Evolutionary conservation across 2,888 invertebrate species (phyloP).

Genomic region (Dicyrtoma fusca): DNA sequence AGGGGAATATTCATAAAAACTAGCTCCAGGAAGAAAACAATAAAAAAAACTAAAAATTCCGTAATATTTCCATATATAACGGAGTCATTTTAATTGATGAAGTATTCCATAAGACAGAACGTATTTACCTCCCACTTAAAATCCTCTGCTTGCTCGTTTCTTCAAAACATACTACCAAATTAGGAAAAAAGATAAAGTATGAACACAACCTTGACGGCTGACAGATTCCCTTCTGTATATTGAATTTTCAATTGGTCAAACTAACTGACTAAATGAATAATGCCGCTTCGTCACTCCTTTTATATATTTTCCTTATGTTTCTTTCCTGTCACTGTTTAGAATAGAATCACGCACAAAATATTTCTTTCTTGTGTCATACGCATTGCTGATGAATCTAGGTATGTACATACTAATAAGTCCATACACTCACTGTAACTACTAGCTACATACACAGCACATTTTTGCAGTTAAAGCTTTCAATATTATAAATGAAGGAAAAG

Average conservation of each 20-base stretch:
- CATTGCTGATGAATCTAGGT: too few relatives aligned
- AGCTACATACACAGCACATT: too few relatives aligned
- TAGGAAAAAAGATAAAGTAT: constrained; percentile 9
- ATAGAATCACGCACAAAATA: too few relatives aligned
- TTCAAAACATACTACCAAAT: constrained; percentile 11
- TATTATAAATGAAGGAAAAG: too few relatives aligned
- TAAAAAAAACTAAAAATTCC: neutral
- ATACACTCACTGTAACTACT: too few relatives aligned
- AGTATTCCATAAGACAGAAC: neutral
- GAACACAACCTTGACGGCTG: neutral
- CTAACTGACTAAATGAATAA: neutral
- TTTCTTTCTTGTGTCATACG: too few relatives aligned
- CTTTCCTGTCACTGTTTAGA: too few relatives aligned
- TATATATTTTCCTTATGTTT: neutral
- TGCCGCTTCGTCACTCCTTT: neutral
- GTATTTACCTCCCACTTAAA: constrained; percentile 2
- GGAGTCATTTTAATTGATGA: neutral
- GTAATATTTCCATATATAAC: neutral
- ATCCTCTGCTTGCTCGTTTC: neutral
- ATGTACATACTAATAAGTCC: too few relatives aligned
- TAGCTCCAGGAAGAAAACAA: neutral
- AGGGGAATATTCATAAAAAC: neutral
- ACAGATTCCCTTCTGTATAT: constrained; percentile 2
- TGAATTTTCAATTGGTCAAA: neutral
- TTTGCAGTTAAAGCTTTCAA: too few relatives aligned